Conservation (phyloP, 35 echinoderm and acorn worm species). For the Lytechinus variegatus region DNA sequence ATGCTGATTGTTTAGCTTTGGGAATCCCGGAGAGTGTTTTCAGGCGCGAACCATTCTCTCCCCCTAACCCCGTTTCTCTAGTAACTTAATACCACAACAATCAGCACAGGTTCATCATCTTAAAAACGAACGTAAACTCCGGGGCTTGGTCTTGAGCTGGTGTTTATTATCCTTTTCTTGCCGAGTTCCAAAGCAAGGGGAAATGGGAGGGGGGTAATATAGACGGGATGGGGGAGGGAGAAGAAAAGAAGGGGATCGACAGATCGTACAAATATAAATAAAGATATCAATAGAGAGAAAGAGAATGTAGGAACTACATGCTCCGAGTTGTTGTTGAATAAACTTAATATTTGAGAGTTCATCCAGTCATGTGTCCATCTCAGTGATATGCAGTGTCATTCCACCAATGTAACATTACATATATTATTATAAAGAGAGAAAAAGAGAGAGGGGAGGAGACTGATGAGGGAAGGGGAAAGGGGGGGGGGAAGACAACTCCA, state of each 20-base stretch:
- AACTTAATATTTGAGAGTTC: no score
- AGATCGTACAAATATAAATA: no score
- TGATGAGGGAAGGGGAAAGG: not conserved
- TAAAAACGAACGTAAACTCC: not conserved
- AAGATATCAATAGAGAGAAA: no score
- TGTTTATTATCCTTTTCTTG: slow-evolving; percentile 14
- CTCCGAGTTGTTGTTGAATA: no score
- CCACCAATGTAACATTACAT: no score
- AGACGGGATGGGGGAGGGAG: not conserved
- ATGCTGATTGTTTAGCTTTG: slow-evolving; percentile 12
- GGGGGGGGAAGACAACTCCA: not conserved
- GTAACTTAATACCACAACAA: slow-evolving; percentile 13
- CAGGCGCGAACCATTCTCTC: not conserved
- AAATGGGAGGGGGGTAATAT: not conserved
- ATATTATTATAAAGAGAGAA: no score
- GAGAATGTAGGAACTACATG: no score
- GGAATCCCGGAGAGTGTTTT: not conserved
- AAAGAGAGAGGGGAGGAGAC: no score
- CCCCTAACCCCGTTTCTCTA: slow-evolving; percentile 1
- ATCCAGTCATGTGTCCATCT: no score
- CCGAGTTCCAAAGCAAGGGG: not conserved
- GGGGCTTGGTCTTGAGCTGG: not conserved
- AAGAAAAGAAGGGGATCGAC: no score
- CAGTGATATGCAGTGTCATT: no score
- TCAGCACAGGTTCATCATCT: slow-evolving; percentile 9